phyloP scores from a whole-genome alignment of 2,797 vertebrate genomes.

The Cyclura pinguis region DNA sequence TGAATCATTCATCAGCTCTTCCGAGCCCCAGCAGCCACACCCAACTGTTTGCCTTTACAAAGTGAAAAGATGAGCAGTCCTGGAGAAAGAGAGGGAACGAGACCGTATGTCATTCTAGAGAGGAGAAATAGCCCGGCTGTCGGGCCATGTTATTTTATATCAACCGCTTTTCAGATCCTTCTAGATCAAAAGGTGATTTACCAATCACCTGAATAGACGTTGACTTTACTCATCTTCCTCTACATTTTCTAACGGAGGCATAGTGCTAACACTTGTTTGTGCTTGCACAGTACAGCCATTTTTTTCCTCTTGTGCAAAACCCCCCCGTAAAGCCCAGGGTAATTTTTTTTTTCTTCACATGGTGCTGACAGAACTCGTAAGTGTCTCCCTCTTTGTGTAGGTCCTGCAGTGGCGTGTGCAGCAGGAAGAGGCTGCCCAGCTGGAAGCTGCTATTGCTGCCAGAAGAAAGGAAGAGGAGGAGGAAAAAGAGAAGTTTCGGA shows the following conservation, averaged over 20 bases:
- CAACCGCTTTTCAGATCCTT: neutral
- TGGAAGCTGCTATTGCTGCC: slow-evolving; percentile 87
- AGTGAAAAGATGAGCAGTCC: neutral
- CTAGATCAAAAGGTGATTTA: neutral
- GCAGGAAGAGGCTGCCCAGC: slow-evolving; percentile 87
- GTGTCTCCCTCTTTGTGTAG: slow-evolving; percentile 72
- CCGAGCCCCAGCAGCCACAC: neutral
- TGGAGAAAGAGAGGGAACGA: neutral
- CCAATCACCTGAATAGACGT: neutral
- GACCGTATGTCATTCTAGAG: neutral
- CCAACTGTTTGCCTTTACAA: neutral
- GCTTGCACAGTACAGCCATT: neutral
- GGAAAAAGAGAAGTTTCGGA: slow-evolving; percentile 81
- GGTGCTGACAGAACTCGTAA: neutral
- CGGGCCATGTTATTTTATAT: too few relatives aligned
- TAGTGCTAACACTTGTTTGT: neutral
- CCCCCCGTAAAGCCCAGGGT: neutral
- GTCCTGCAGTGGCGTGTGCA: slow-evolving; percentile 87
- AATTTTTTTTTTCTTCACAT: too few relatives aligned
- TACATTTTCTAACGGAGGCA: neutral
- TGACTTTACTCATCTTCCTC: neutral
- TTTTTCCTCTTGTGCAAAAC: too few relatives aligned
- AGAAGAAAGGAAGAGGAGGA: slow-evolving; percentile 84
- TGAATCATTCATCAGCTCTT: neutral
- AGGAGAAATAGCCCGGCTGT: neutral